Conservation (phyloP, 1,140 invertebrate species). For the Nomia melanderi region DNA sequence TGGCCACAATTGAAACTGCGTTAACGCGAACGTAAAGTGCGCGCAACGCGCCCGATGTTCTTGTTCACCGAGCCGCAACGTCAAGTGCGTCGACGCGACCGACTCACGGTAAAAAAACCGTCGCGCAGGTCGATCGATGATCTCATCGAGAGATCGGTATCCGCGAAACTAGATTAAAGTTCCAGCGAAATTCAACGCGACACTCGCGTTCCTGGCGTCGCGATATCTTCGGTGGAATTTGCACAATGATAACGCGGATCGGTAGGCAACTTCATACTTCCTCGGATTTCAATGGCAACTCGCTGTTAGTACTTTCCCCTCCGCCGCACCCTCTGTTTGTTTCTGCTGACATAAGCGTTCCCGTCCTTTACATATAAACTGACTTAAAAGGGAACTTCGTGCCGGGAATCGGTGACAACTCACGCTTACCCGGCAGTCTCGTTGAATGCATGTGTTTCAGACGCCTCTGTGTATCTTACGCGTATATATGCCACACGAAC, state of each 20-base stretch:
- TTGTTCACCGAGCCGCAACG: no score
- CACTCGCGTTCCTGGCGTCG: background rate
- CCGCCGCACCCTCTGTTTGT: background rate
- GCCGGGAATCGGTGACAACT: background rate
- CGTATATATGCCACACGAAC: constrained; percentile 14
- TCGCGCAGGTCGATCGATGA: background rate
- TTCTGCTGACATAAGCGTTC: background rate
- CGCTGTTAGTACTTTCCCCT: background rate
- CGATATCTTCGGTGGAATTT: background rate
- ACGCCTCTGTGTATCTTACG: background rate
- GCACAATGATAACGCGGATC: background rate
- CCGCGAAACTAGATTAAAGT: background rate
- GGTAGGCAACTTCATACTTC: background rate
- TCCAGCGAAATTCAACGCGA: background rate
- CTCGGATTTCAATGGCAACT: background rate
- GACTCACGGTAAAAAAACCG: background rate
- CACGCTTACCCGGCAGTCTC: background rate
- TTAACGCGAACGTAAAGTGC: no score
- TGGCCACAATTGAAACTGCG: no score
- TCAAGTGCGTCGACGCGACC: no score
- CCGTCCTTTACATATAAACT: background rate
- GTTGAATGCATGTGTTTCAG: constrained; percentile 22
- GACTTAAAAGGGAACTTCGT: background rate
- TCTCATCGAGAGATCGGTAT: background rate
- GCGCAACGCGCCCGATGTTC: no score